A percentile compares a stretch with the other conserved stretches of the same genome.
These are phyloP conservation scores for Ariopsis seemanni DNA, from an alignment of 2,113 vertebrate species.

Conservation along the genomic window DNA sequence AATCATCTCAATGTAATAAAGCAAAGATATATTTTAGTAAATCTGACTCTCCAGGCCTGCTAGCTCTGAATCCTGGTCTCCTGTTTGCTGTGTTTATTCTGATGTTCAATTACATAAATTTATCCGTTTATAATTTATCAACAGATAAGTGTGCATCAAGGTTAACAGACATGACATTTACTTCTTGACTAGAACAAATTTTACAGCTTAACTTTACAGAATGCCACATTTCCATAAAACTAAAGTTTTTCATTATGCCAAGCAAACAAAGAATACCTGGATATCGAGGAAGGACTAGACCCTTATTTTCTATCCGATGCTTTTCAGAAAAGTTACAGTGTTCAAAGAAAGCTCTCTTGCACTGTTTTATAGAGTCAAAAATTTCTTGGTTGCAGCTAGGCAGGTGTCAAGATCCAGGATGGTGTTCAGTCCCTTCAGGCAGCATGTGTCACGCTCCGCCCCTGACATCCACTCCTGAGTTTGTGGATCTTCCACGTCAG, in stretches of 20 bases:
- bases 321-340: background rate
- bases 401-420: background rate
- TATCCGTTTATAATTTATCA: too few species aligned
- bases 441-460: too few species aligned
- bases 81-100: too few species aligned
- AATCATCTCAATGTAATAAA: background rate
- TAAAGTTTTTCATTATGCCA: background rate
- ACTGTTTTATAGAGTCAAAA: background rate
- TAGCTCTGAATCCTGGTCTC: background rate
- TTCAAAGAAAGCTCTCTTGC: background rate
- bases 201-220: background rate
- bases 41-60: background rate
- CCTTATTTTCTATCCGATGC: background rate
- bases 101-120: too few species aligned
- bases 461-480: too few species aligned
- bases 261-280: background rate
- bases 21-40: background rate
- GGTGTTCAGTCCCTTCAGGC: background rate
- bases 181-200: background rate
- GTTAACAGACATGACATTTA: too few species aligned
- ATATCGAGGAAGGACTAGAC: background rate
- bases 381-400: background rate
- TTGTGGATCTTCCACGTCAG: too few species aligned
- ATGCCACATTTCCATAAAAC: background rate
- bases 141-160: too few species aligned